These are phyloP conservation scores for Macrotrachela quadricornifera DNA, from an alignment of 1,140 invertebrate species.

Conservation along the genomic window DNA sequence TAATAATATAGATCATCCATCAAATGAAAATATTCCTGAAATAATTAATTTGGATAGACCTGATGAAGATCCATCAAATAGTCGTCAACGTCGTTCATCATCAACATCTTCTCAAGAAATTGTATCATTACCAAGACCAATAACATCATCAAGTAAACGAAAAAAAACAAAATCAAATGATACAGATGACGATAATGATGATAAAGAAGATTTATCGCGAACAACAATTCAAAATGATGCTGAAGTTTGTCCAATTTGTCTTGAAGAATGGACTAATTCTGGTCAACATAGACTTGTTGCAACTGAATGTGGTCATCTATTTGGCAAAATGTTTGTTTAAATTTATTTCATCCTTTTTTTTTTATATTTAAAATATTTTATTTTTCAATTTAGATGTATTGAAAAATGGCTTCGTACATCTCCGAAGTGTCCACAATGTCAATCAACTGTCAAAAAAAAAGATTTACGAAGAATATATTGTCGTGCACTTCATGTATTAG, in stretches of 20 bases:
- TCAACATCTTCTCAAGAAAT: too few species aligned
- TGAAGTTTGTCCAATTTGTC: slow-evolving; percentile 52
- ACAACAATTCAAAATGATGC: too few species aligned
- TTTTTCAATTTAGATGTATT: slow-evolving; percentile 50
- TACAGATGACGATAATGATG: too few species aligned
- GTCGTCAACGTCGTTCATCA: too few species aligned
- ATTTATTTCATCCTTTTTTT: not conserved
- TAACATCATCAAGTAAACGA: too few species aligned
- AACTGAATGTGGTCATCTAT: slow-evolving; percentile 69
- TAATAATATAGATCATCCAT: too few species aligned
- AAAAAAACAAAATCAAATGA: too few species aligned
- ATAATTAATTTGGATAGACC: too few species aligned
- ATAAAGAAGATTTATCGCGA: too few species aligned
- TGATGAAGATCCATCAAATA: too few species aligned
- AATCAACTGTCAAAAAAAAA: slow-evolving; percentile 44
- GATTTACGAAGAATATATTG: slow-evolving; percentile 56
- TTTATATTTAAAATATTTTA: not conserved
- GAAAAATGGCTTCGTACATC: slow-evolving; percentile 46
- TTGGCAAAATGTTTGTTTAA: slow-evolving; percentile 40
- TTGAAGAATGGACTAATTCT: slow-evolving; percentile 61
- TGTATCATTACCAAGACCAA: too few species aligned
- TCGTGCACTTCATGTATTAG: slow-evolving; percentile 37
- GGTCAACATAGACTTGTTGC: slow-evolving; percentile 57
- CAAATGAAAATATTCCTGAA: too few species aligned
- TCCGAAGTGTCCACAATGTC: slow-evolving; percentile 60